Evolutionary conservation across 2,888 invertebrate species (phyloP).

Genomic region (Caprella mutica): DNA sequence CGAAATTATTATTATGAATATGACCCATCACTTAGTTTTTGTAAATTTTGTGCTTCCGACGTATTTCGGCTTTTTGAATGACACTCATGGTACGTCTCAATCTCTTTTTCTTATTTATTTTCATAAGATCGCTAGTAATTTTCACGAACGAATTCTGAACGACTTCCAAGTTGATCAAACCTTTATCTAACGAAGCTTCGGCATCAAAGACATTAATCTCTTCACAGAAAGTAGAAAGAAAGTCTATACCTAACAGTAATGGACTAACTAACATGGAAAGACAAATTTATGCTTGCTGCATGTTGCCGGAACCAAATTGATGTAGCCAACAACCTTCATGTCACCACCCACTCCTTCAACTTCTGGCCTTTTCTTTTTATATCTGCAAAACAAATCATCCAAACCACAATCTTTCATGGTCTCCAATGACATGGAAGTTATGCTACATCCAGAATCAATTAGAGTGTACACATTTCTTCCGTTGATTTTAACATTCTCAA

Average conservation of each 20-base stretch:
- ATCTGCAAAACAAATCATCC: neutral
- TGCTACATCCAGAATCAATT: constrained; percentile 9
- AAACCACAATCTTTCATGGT: constrained; percentile 5
- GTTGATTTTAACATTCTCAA: constrained; percentile 3
- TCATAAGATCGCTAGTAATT: no score
- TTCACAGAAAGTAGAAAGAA: constrained; percentile 7
- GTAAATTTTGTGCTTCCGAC: no score
- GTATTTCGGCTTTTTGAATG: no score
- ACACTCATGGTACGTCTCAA: no score
- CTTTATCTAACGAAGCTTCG: neutral
- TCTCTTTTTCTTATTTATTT: no score
- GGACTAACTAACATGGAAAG: constrained; percentile 13
- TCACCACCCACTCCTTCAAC: constrained; percentile 12
- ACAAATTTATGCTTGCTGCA: constrained; percentile 1
- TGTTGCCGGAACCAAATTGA: constrained; percentile 11
- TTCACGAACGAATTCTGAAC: no score
- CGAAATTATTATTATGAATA: no score
- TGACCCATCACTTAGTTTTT: no score
- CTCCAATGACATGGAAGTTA: constrained; percentile 10
- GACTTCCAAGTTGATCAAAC: neutral
- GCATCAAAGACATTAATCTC: neutral
- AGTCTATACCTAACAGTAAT: constrained; percentile 11
- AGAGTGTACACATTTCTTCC: neutral
- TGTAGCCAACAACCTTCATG: constrained; percentile 9
- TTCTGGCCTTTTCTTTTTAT: neutral